Base-by-base conservation (phyloP, 2,888 invertebrate genomes). In the Exocentrus adspersus region DNA sequence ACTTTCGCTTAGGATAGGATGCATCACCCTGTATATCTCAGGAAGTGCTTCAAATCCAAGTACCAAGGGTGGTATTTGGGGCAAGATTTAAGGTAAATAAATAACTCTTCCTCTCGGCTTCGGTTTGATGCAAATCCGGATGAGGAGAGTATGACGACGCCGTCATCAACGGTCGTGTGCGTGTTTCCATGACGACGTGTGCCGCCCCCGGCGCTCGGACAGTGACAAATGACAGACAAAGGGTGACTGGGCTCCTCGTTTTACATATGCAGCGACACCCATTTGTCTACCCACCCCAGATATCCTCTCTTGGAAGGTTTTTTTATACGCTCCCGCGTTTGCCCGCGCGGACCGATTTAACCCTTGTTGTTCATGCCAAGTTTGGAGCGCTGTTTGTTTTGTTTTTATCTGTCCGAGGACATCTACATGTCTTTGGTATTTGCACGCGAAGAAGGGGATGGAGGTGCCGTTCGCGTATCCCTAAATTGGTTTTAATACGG, bases 261-360 rank as follows among this genome's bases (percentile, higher is more conserved):
- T 83, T 83, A 83, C 83, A 82, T 83, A 83, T 82, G 82, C 82
- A 82, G 80, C 81, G 81, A 82, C 82, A 82, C 82, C 81, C 83
- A 83, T 83, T 82, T 83, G 82, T 82, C 83, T 82, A 77, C 79
- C 77, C 75, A 71, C 76, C 77, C 75, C 68, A 69, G 62, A 65
- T 63, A 68, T 51, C 59, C 57, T 61, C 57, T 61, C 53, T 53
- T 46, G 59, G 62, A 63, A 62, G 60, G 37, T 69, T 70, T 74
- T n/a, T 74, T 72, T 54, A 54, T 54, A 57, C 59, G 48, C 62
- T 58, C 37, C 58, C 41, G n/a, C n/a, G 42, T 61, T 45, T 53
- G 43, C 59, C 51, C 58, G 68, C 53, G 58, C 57, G 63, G 65
- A 64, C 62, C 67, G 71, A 60, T 70, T 67, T 72, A 70, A 68